These are phyloP conservation scores for Heliangelus exortis DNA, from an alignment of 2,797 vertebrate genomes.

Conservation along the genomic window DNA sequence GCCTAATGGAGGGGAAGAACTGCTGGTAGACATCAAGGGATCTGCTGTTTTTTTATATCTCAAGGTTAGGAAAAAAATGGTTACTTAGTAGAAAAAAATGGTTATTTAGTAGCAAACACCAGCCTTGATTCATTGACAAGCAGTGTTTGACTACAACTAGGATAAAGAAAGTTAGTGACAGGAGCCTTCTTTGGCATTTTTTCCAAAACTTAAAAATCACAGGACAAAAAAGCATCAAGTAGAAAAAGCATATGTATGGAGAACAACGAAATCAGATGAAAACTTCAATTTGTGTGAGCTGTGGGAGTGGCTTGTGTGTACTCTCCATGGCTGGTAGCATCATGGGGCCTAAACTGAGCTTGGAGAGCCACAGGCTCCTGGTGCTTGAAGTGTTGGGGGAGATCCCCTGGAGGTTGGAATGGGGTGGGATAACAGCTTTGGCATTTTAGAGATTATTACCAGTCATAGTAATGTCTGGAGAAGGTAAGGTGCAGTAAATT, in stretches of 20 bases:
- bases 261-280: neutral
- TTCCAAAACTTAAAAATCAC: neutral
- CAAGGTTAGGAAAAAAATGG: rapidly evolving
- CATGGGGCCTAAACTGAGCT: neutral
- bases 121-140: neutral
- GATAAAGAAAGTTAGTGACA: neutral
- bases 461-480: neutral
- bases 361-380: neutral
- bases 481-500: neutral
- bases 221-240: neutral
- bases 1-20: neutral
- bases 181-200: neutral
- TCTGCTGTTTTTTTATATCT: neutral
- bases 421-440: neutral
- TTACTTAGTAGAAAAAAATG: neutral
- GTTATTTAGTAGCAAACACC: neutral
- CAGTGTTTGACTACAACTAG: neutral
- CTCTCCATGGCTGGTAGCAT: neutral
- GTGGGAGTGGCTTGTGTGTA: neutral
- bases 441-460: neutral
- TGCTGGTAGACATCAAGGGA: neutral
- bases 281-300: neutral
- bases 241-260: neutral
- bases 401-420: neutral
- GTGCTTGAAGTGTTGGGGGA: neutral